A percentile compares a stretch with the other conserved stretches of the same genome.
phyloP scores from a whole-genome alignment of 2,113 vertebrate species.

The Arizona elegans region DNA sequence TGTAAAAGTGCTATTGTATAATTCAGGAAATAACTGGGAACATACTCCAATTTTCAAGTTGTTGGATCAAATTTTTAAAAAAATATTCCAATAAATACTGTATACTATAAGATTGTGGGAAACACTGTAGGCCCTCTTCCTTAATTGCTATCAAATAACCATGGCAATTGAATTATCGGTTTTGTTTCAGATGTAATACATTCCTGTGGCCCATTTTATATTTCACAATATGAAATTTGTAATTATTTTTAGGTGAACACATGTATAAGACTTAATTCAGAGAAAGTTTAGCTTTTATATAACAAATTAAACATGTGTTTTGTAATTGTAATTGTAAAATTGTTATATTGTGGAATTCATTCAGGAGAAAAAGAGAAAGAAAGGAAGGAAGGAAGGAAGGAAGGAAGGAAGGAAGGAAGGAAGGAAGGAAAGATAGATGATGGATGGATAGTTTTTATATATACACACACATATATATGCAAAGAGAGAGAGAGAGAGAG shows the following conservation, averaged over 20 bases:
- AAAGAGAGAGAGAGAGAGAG: too few relatives aligned
- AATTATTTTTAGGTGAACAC: not conserved
- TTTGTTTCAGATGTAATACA: not conserved
- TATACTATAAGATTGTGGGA: not conserved
- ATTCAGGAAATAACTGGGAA: constrained; percentile 5
- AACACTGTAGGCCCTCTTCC: not conserved
- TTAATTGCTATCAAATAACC: constrained; percentile 10
- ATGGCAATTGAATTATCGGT: constrained; percentile 6
- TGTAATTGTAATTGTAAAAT: not conserved
- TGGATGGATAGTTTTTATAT: too few relatives aligned
- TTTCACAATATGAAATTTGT: not conserved
- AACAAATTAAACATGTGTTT: not conserved
- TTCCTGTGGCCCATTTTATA: not conserved
- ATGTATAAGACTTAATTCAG: not conserved
- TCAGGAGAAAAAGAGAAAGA: not conserved
- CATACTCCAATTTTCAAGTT: not conserved
- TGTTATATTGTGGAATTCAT: not conserved
- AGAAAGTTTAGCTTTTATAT: not conserved
- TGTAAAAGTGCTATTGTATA: constrained; percentile 1
- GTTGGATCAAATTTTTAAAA: constrained; percentile 4
- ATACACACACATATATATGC: too few relatives aligned
- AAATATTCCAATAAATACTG: not conserved
- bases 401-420: too few relatives aligned
- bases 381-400: too few relatives aligned
- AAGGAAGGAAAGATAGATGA: too few relatives aligned